Percentiles rank a stretch among this genome's conserved stretches.
Conservation (phyloP, 2,113 vertebrate genomes). For the Bujurquina vittata region DNA sequence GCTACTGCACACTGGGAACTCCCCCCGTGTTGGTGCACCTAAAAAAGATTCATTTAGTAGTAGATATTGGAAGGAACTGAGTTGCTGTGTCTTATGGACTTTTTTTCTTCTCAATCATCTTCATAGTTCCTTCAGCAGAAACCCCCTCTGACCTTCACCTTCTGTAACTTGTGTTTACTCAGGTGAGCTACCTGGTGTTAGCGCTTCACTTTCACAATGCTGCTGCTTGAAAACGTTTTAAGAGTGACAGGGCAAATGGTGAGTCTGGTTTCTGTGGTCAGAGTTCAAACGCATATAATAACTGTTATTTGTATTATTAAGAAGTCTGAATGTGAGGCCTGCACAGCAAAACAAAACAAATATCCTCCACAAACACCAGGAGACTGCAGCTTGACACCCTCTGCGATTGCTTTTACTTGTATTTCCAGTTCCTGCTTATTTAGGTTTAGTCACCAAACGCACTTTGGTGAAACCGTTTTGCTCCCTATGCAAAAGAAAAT, state of each 20-base stretch:
- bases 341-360: too few species aligned
- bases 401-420: too few species aligned
- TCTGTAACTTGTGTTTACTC: neutral
- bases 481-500: neutral
- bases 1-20: neutral
- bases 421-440: too few species aligned
- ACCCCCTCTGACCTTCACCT: neutral
- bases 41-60: neutral
- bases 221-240: neutral
- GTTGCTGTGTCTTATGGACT: neutral
- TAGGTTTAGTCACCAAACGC: too few species aligned
- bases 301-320: neutral
- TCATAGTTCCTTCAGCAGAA: neutral
- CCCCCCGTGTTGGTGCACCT: neutral
- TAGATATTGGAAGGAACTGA: neutral
- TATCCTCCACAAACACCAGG: too few species aligned
- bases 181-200: neutral
- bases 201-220: neutral
- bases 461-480: neutral
- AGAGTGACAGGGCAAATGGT: neutral
- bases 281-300: neutral
- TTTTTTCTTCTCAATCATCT: neutral
- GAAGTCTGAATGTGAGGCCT: too few species aligned
- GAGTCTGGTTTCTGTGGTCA: neutral
- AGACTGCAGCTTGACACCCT: too few species aligned